Base-by-base conservation (phyloP, 2,797 vertebrate genomes). In the Nyctalus aviator region DNA sequence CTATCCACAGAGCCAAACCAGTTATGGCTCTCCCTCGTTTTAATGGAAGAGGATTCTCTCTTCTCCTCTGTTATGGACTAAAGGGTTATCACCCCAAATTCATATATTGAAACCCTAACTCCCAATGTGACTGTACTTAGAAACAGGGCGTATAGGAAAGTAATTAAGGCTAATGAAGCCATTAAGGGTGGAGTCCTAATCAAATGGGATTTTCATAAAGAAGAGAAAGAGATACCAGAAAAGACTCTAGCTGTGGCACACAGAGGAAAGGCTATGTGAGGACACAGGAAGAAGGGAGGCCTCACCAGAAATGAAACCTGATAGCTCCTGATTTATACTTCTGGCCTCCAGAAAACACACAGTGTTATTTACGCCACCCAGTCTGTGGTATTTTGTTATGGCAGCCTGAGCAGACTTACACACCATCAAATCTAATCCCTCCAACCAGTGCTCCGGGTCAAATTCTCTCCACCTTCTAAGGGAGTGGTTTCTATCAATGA, bases 11-110 rank as follows among this genome's bases (percentile, higher is more conserved):
- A 55, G 53, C 53, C 53, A 55, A 23, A 55, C 53, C 53, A 55
- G 53, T 55, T 55, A 55, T 8, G 21, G 53, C 53, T 48, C 44
- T 59, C 32, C 72, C 11, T 90, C 20, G 7, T 89, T 93, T 93
- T 82, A 78, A 53, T n/a, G n/a, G 32, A 59, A 95, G 41, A 84
- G 35, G 13, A 77, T 59, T 78, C 87, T 73, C 71, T 87, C 57
- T 84, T 53, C 66, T 25, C 57, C 78, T 62, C 44, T 64, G 55
- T 73, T 73, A 83, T 50, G 78, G 20, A 75, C 27, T 66, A 72
- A 90, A 72, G 6, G 59, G 8, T 23, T 23, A 81, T 48, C 23
- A 13, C 57, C 18, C 23, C 5, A 72, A 62, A 48, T 82, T 48
- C 12, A 3, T 57, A 57, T 79, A 66, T 46, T 35, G 64, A 89